Base-by-base conservation (phyloP, 2,888 invertebrate species). In the Tetragonisca angustula region DNA sequence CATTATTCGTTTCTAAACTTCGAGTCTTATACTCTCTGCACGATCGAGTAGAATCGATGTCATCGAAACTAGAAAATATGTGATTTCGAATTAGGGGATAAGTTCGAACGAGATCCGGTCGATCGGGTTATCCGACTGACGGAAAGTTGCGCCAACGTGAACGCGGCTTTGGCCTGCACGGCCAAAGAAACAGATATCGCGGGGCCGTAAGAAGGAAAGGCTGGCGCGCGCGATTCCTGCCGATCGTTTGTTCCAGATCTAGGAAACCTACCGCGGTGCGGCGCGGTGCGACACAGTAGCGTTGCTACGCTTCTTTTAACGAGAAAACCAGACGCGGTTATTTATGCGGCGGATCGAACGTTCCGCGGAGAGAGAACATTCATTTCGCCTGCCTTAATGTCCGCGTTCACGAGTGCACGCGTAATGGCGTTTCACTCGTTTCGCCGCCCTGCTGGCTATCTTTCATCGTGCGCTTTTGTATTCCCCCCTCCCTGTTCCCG, bases 191-290 rank as follows among this genome's bases (percentile, higher is more conserved):
- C 59, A 71, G 78, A 87, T 84, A 79, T 73, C 81, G 69, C 76
- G 24, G 36, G 24, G 36, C 61, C 49, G 67, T 27, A 83, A 88
- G 86, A 86, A 76, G 76, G 69, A 79, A 74, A 64, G 81, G 79
- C 82, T 81, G 67, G 77, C 81, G 82, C 76, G 81, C 85, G n/a
- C 32, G 83, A 81, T 85, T 86, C 76, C 15, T 70, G 72, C 70
- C 73, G 86, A 89, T 89, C 83, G 81, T 84, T 89, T 88, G 86
- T 83, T 86, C 75, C 79, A 83, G 84, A 89, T 89, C 88, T 89
- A 84, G 88, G 86, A 86, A 89, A 88, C 84, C 90, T 79, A 89
- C 80, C 80, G 84, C 88, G 78, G 52, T 59, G 61, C 15, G 24
- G 59, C 17, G 82, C 69, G 61, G 56, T 13, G 74, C 75, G 74